Conservation (phyloP, 2,888 invertebrate genomes). For the Scelioninae gen. 2 region DNA sequence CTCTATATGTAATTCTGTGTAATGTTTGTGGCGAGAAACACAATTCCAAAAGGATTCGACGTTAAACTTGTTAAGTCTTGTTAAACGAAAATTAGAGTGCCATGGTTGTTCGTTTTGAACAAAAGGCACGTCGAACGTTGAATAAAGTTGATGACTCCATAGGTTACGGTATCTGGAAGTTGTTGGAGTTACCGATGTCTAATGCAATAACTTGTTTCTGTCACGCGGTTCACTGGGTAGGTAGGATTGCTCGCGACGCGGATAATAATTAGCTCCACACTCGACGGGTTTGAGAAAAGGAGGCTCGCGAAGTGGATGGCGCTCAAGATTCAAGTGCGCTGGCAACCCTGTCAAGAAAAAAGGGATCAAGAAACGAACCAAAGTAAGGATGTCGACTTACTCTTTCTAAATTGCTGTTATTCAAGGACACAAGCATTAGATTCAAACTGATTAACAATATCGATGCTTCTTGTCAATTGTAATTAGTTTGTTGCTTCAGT, state of each 20-base stretch:
- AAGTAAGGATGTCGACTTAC: background rate
- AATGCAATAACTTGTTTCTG: constrained; percentile 66
- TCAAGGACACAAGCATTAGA: background rate
- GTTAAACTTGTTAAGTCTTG: too few relatives aligned
- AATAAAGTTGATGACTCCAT: constrained; percentile 24
- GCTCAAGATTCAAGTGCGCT: constrained; percentile 41
- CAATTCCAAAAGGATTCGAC: constrained; percentile 25
- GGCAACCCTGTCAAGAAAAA: constrained; percentile 17
- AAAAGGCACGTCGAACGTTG: constrained; percentile 10
- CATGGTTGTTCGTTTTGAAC: constrained; percentile 9
- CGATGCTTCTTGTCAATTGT: background rate
- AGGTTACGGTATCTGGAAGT: constrained; percentile 31
- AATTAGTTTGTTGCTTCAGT: too few relatives aligned
- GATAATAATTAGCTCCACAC: constrained; percentile 65
- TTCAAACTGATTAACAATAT: background rate
- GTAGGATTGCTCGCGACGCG: constrained; percentile 61
- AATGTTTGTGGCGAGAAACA: constrained; percentile 22
- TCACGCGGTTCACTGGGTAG: constrained; percentile 49
- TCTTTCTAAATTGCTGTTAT: constrained; percentile 29
- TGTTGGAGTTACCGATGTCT: constrained; percentile 54
- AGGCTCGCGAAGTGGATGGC: constrained; percentile 45
- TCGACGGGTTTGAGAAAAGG: constrained; percentile 44
- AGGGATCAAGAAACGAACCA: constrained; percentile 1
- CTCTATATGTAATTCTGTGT: constrained; percentile 28
- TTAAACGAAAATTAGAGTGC: too few relatives aligned